Evolutionary conservation across 1,140 invertebrate genomes (phyloP).

Genomic region (Colletes latitarsis): DNA sequence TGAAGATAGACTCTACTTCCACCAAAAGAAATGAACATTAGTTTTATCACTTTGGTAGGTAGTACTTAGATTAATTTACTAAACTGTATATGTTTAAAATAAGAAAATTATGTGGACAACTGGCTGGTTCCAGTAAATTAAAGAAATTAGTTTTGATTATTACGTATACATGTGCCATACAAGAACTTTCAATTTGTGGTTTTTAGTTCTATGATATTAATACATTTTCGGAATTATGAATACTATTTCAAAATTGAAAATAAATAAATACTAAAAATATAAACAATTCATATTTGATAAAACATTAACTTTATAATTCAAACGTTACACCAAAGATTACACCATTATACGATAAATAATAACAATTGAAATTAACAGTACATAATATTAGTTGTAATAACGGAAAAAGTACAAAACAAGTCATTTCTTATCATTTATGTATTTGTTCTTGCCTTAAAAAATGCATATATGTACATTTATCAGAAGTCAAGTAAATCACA

Average conservation of each 20-base stretch:
- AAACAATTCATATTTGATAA: neutral
- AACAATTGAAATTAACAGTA: neutral
- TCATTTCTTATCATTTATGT: neutral
- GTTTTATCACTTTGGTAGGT: neutral
- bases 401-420: neutral
- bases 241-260: neutral
- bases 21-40: constrained; percentile 2
- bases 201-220: neutral
- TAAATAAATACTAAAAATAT: neutral
- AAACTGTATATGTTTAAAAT: neutral
- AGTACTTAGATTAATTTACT: neutral
- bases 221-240: neutral
- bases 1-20: neutral
- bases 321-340: constrained; percentile 28
- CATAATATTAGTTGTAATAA: neutral
- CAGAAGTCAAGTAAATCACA: neutral
- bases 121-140: constrained; percentile 31
- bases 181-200: neutral
- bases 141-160: neutral
- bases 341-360: neutral
- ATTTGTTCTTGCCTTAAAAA: neutral
- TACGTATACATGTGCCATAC: constrained; percentile 4
- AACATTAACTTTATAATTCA: neutral
- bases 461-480: neutral
- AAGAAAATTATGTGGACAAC: neutral